Base-by-base conservation (phyloP, 53 echinoderm and acorn worm genomes). In the Echinometra lucunter region DNA sequence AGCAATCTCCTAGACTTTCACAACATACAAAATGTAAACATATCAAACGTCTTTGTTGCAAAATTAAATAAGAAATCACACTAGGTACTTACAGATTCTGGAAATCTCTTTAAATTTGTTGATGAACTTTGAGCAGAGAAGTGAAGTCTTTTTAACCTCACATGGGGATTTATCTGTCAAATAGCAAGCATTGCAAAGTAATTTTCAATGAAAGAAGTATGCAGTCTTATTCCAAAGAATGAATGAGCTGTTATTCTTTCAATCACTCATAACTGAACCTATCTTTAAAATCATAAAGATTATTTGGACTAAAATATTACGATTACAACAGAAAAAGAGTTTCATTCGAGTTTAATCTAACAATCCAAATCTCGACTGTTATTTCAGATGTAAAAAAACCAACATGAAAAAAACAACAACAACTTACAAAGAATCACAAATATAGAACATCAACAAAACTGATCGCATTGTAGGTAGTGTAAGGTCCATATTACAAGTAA, bases 141-240 rank as follows among this genome's bases (percentile, higher is more conserved):
- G 35, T 80, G 32, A 32, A 93, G 17, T 37, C 35, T 57, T 80
- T 93, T 93, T 80, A 93, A 93, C 81, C 58, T 75, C 35, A 93
- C 80, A 80, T 93, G 93, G n/a, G 93, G 93, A 37, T 80, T 93
- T 6, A 93, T 40, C 93, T 93, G 92, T 18, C 40, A 69, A 32
- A 38, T 40, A 66, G 30, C 67, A 67, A 6, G 30, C 8, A 11
- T 11, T 4, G 13, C 13, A 0, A 53, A 53, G 53, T 53, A 53
- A 11, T 53, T 53, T 53, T n/a, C n/a, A n/a, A n/a, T n/a, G n/a
- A n/a, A n/a, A n/a, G n/a, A n/a, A n/a, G n/a, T n/a, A n/a, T n/a
- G n/a, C n/a, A n/a, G n/a, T n/a, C n/a, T n/a, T n/a, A n/a, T n/a
- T n/a, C n/a, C n/a, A n/a, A n/a, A n/a, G n/a, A n/a, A n/a, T n/a